Evolutionary conservation across 2,113 vertebrate species (phyloP), one percentile per base, ranked within the genome.

Genomic region (Chaetorhynchus papuensis): DNA sequence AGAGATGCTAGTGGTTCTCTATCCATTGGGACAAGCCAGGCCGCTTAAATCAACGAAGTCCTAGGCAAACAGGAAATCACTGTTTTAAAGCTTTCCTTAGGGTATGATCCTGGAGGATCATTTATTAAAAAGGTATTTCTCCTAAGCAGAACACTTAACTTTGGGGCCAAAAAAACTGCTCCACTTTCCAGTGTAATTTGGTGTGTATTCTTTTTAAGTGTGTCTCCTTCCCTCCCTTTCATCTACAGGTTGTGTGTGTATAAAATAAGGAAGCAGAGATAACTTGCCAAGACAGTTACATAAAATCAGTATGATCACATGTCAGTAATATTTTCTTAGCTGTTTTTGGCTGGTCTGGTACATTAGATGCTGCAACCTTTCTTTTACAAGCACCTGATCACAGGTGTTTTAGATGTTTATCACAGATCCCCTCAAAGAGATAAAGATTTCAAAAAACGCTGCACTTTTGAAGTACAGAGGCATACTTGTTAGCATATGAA

Each of bases 301-400:
- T 69, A 81, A 93, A 94, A 60, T 77, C 61, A 61, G 42, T 50
- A 59, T 17, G 61, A 93, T 64, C 78, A 82, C 41, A 69, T 17
- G 19, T 72, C 53, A 72, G 59, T 78, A 83, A n/a, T 61, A 53
- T 66, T 83, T 91, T 89, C 39, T 77, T 89, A 28, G 60, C 47
- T 80, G 72, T 7, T 93, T 95, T 91, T 75, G 72, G 80, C 76
- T 83, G 23, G 52, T 49, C 54, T 63, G 49, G 33, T 56, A 56
- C 52, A 5, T 57, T 19, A 70, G 49, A 81, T 79, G 42, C 91
- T 59, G 57, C 83, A 95, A 78, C n/a, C 44, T 42, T 70, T 85
- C 76, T 94, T 71, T 86, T 86, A 93, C 72, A 93, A 93, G 80
- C 70, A 95, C 71, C 75, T 77, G 81, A 95, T 94, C 76, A 94